Evolutionary conservation across 2,797 vertebrate genomes (phyloP), one percentile per base, ranked within the genome.

Genomic region (Phoebastria nigripes): DNA sequence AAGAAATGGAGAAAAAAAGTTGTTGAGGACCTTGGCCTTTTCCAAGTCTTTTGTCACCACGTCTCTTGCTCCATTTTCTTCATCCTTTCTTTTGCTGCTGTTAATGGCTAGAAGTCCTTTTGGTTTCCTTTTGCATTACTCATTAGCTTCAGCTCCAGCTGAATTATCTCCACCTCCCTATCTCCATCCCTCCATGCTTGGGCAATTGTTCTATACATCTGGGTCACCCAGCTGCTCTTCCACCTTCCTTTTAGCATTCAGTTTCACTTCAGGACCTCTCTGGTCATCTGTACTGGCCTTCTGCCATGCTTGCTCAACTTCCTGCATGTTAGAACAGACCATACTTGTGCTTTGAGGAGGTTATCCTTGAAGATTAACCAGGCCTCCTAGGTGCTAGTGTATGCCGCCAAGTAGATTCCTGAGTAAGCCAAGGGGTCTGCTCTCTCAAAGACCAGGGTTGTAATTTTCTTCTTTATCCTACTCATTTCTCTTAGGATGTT

Each of bases 141-240:
- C 19, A 54, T 41, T 41, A 59, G 2, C 21, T 70, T 74, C 24
- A 66, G 4, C 18, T 88, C 37, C 52, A 66, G 11, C 8, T 69
- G 46, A 33, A 18, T 47, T 69, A 6, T 61, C 4, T 82, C 42
- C 5, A 26, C 6, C 26, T 16, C 16, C 26, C 15, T 58, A 5
- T 6, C 3, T 42, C 35, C 18, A 63, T 25, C 6, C 3, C 4
- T 44, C 28, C 0, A 0, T 71, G 10, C 19, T 35, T 74, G 24
- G 12, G 26, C 5, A 74, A 42, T n/a, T 79, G 13, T 41, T 91
- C 8, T 37, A 12, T 9, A n/a, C 5, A 24, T 65, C 13, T 42
- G 26, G 8, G n/a, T 71, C n/a, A 69, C 6, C 5, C 37, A 49
- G 2, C 4, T 54, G 35, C 14, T 83, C 7, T 56, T 58, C 15